Evolutionary conservation across 2,888 invertebrate species (phyloP).

Genomic region (Torymus auratus): DNA sequence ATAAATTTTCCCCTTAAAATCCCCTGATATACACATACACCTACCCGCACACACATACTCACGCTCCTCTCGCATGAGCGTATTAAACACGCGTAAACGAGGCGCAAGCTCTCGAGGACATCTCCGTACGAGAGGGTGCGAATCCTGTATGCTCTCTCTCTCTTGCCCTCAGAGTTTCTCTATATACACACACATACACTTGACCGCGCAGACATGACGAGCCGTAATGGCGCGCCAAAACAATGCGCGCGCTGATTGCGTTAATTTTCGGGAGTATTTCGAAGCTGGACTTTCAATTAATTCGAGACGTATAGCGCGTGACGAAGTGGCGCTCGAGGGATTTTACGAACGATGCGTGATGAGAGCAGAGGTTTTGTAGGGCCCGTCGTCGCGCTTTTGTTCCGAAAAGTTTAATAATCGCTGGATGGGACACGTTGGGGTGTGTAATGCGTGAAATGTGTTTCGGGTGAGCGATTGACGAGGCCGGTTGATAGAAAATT

Average conservation of each 20-base stretch:
- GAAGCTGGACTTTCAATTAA: constrained; percentile 12
- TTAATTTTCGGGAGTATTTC: constrained; percentile 9
- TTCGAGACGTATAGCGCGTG: not conserved
- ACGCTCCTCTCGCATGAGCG: not conserved
- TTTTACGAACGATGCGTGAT: too few relatives aligned
- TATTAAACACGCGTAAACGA: constrained; percentile 26
- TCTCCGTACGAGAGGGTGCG: not conserved
- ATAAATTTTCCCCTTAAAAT: constrained; percentile 23
- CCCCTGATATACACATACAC: not conserved
- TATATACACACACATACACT: not conserved
- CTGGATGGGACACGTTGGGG: too few relatives aligned
- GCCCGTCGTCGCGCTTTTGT: too few relatives aligned
- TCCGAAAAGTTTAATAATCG: too few relatives aligned
- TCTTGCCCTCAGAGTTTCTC: not conserved
- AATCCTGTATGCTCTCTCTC: constrained; percentile 26
- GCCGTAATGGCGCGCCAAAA: not conserved
- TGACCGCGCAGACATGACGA: not conserved
- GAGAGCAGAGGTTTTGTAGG: too few relatives aligned
- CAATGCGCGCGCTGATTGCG: constrained; percentile 24
- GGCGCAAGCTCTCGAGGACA: not conserved
- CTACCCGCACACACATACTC: not conserved
- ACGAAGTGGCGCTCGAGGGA: too few relatives aligned
- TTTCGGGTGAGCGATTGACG: too few relatives aligned
- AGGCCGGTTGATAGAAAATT: too few relatives aligned
- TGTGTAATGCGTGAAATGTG: too few relatives aligned